Base-by-base conservation (phyloP, 2,797 vertebrate species). In the Otus scops region DNA sequence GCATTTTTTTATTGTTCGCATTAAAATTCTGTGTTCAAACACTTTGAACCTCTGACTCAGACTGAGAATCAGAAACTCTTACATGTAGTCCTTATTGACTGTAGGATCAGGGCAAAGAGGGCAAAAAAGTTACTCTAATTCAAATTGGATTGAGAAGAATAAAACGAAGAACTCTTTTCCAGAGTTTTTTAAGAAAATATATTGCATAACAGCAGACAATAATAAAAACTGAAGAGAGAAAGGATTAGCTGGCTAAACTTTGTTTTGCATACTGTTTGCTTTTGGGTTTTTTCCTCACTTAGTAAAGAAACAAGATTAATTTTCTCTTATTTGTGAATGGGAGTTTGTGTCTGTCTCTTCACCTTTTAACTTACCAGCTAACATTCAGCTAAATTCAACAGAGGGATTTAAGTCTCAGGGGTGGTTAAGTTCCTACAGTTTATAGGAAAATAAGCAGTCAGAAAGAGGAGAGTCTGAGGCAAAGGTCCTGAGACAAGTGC, bases 21-120 rank as follows among this genome's bases (percentile, higher is more conserved):
- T 92, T 61, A 74, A 81, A 97, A 93, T 84, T 89, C 80, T 63
- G 28, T 76, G 23, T 88, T 89, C 24, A 65, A 78, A 59, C 27
- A 34, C 34, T 61, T 75, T 38, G 30, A 93, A 59, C 11, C 18
- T 89, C 68, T 89, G 48, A 81, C 18, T 85, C 38, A 50, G 30
- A 39, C 15, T 27, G 23, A 65, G 2, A 2, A 75, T n/a, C 17
- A 71, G 24, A 53, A 76, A 73, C 50, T 93, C 48, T 70, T 70
- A 53, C 5, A 18, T 24, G 2, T 56, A 54, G 43, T 67, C 19
- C 4, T 64, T 67, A 88, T 4, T 65, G 61, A 86, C 45, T 56
- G 68, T 21, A 75, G 6, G 10, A 21, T 71, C 27, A 65, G 53
- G 10, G 19, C 6, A 8, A 0, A 3, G 5, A 4, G 28, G 26